Conservation (phyloP, 2,113 vertebrate genomes). For the Neolamprologus toae region DNA sequence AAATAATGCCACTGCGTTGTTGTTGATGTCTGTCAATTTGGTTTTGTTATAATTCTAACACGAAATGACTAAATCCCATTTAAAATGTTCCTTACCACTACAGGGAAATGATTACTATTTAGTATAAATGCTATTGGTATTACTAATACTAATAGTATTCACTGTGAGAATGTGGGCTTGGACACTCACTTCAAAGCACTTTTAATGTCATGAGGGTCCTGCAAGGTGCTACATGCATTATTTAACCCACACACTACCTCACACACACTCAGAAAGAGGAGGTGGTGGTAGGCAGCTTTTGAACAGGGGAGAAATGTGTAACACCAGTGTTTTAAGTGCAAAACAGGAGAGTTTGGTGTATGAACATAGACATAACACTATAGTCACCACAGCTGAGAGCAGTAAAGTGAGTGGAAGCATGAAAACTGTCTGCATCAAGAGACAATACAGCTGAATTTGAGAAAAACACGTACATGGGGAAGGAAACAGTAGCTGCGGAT, state of each 20-base stretch:
- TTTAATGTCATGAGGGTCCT: background rate
- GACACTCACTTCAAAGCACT: background rate
- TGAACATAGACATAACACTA: background rate
- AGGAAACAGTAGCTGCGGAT: background rate
- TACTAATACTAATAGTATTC: background rate
- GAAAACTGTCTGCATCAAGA: background rate
- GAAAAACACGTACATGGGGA: background rate
- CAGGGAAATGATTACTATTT: background rate
- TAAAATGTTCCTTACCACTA: background rate
- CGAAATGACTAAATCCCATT: background rate
- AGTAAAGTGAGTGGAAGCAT: background rate
- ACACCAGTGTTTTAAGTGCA: background rate
- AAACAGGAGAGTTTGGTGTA: background rate
- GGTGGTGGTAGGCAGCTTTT: slow-evolving; percentile 4
- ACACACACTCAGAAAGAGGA: background rate
- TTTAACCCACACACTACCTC: slow-evolving; percentile 14
- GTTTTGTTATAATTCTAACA: background rate
- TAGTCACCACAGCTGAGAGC: background rate
- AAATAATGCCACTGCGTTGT: background rate
- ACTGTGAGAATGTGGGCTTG: background rate
- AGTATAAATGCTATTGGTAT: background rate
- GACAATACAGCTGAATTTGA: background rate
- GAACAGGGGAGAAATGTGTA: background rate
- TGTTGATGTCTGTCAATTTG: background rate
- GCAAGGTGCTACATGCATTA: slow-evolving; percentile 8